Percentiles rank a stretch among this genome's conserved stretches.
Conservation (phyloP, 2,888 invertebrate species). For the Cerceris ruficornis region DNA sequence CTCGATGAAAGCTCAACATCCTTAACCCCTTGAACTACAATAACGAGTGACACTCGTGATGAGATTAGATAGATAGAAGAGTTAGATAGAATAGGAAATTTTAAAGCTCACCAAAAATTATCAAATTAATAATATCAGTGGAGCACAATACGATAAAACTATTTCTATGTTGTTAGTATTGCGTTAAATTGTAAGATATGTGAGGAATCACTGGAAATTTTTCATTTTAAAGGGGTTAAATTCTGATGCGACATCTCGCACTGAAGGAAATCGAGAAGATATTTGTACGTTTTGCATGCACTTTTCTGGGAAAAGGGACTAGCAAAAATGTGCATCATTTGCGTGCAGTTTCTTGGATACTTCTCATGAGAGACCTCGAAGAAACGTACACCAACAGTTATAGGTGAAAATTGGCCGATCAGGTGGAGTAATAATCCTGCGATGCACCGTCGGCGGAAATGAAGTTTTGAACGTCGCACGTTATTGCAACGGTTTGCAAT, state of each 20-base stretch:
- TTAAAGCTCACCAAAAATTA: too few relatives aligned
- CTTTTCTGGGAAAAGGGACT: conserved; percentile 25
- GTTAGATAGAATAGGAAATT: too few relatives aligned
- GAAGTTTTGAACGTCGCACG: not conserved
- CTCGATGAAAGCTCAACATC: conserved; percentile 22
- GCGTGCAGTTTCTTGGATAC: conserved; percentile 6
- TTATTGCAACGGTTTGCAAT: not conserved
- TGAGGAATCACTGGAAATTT: too few relatives aligned
- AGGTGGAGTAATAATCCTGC: not conserved
- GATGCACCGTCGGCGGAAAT: not conserved
- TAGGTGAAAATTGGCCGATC: not conserved
- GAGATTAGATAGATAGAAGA: too few relatives aligned
- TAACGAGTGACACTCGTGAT: too few relatives aligned
- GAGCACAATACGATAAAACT: too few relatives aligned
- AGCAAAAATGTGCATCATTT: conserved; percentile 26
- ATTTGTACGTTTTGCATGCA: conserved; percentile 39
- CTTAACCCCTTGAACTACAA: conserved; percentile 33
- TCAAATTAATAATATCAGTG: too few relatives aligned
- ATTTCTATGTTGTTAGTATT: too few relatives aligned
- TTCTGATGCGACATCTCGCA: conserved; percentile 2
- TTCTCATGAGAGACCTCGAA: not conserved
- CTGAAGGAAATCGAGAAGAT: conserved; percentile 53
- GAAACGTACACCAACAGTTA: not conserved
- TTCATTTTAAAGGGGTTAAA: too few relatives aligned
- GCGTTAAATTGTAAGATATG: too few relatives aligned